Base-by-base conservation (phyloP, 1,140 invertebrate species). In the Eupeodes corollae region DNA sequence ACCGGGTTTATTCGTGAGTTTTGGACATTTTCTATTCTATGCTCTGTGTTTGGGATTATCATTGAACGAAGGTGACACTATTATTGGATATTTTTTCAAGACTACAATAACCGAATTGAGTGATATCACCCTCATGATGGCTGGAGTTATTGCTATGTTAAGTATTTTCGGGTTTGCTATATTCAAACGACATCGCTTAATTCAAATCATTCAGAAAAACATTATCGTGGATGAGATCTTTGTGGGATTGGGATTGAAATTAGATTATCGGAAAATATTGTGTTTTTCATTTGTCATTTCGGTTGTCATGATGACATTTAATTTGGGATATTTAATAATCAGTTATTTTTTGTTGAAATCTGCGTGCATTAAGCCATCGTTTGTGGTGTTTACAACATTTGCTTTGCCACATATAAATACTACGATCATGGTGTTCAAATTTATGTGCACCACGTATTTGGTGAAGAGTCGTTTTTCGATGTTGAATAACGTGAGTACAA, bases 51-150 rank as follows among this genome's bases (percentile, higher is more conserved):
- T 67, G 14, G 50, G 52, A 5, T 52, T 52, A 6, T 63, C 61
- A 0, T 44, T 60, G 1, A 18, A 33, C 12, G 58, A 63, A 45
- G 61, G 59, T 0, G 63, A 63, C 34, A 63, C 63, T 49, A 66
- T 67, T 32, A 63, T 67, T 21, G 58, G 63, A 8, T 67, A 67
- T 43, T 67, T 67, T 45, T 66, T 67, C 21, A 60, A 67, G 46
- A 67, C 63, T 12, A 62, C 63, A 14, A 63, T 67, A 5, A 66
- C 64, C 1, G 55, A 61, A 6, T 21, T 67, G 48, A 57, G 64
- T 38, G 63, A 67, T 46, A 44, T 52, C 8, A 61, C 63, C 0
- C 47, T 67, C 1, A 51, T 57, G 0, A n/a, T 64, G 0, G 67
- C 58, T 10, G 63, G 64, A 1, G 59, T 67, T n/a, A 55, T 63